phyloP scores from a whole-genome alignment of 2,888 invertebrate species.

The Hyles lineata region DNA sequence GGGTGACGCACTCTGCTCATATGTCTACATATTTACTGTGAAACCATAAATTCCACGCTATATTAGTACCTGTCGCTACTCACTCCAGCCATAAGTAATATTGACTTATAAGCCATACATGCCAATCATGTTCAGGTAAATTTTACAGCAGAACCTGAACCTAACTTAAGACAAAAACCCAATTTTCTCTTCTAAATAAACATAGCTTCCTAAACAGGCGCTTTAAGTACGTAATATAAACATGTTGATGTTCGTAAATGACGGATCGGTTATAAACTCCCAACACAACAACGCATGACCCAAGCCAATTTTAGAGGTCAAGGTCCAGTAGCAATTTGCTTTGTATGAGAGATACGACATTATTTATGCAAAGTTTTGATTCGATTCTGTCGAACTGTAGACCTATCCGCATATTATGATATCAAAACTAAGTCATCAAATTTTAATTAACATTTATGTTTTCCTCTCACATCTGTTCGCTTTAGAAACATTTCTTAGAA shows the following conservation, averaged over 20 bases:
- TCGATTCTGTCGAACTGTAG: conserved; percentile 15
- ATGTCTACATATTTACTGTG: conserved; percentile 46
- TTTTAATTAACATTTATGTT: neutral
- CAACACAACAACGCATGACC: conserved; percentile 40
- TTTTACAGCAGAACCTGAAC: conserved; percentile 34
- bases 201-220: no score
- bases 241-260: neutral
- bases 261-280: neutral
- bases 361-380: conserved; percentile 44
- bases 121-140: conserved; percentile 39
- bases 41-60: conserved; percentile 58
- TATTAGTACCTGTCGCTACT: conserved; percentile 47
- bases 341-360: conserved; percentile 44
- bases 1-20: conserved; percentile 40
- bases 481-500: conserved; percentile 49
- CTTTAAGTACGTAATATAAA: neutral
- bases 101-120: conserved; percentile 52
- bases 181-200: neutral
- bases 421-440: neutral
- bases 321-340: conserved; percentile 47
- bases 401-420: neutral
- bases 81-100: conserved; percentile 48
- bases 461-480: neutral
- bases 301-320: conserved; percentile 58
- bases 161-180: conserved; percentile 28